Evolutionary conservation across 2,797 vertebrate species (phyloP).

Genomic region (Gymnopithys bicolor): DNA sequence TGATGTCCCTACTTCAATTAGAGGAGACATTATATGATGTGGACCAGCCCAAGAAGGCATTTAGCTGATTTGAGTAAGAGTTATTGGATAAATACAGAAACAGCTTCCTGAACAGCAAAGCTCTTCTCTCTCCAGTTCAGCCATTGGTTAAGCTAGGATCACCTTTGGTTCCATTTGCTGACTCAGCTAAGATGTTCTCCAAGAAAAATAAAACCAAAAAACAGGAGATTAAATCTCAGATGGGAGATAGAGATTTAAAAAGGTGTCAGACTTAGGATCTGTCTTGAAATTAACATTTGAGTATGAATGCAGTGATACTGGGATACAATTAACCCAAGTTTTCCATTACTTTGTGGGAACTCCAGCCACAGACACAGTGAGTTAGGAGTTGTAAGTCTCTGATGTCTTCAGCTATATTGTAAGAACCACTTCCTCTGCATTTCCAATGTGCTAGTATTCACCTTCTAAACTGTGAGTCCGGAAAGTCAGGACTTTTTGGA

Average conservation of each 20-base stretch:
- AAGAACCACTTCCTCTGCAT: neutral
- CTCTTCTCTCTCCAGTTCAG: neutral
- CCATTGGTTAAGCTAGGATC: neutral
- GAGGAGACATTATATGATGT: neutral
- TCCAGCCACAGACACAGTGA: neutral
- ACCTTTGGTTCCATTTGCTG: neutral
- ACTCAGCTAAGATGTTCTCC: neutral
- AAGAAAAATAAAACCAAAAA: neutral
- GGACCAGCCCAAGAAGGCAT: neutral
- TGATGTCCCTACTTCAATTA: neutral
- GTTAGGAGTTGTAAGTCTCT: neutral
- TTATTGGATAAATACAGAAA: neutral
- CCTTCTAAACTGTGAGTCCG: neutral
- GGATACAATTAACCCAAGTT: neutral
- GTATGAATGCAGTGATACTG: neutral
- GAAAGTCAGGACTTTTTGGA: neutral
- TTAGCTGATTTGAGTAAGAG: neutral
- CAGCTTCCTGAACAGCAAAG: neutral
- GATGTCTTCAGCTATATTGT: neutral
- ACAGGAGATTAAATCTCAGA: neutral
- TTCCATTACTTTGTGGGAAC: neutral
- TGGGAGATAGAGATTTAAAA: neutral
- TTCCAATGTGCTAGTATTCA: neutral
- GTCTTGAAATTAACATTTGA: neutral
- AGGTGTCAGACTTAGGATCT: neutral